A percentile compares a stretch with the other conserved stretches of the same genome.
These are phyloP conservation scores for Odobenus rosmarus DNA, from an alignment of 2,113 vertebrate genomes.

Conservation along the genomic window DNA sequence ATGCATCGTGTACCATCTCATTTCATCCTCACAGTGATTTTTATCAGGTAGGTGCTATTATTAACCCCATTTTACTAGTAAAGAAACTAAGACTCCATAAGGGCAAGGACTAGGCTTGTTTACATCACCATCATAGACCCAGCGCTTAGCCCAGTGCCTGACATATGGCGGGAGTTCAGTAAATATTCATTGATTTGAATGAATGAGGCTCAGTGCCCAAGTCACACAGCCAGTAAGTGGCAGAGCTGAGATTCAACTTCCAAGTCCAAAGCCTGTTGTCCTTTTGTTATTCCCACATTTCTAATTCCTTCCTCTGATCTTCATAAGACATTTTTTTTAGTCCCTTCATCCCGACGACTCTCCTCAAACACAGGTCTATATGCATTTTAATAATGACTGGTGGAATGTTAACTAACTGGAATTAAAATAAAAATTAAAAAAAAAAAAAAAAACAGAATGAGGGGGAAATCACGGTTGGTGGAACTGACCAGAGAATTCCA, in stretches of 20 bases:
- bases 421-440: neutral
- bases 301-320: neutral
- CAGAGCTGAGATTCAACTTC: neutral
- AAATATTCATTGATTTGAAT: conserved; percentile 6
- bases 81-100: conserved; percentile 19
- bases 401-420: neutral
- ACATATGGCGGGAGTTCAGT: neutral
- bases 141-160: neutral
- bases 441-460: neutral
- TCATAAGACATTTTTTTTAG: neutral
- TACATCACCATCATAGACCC: neutral
- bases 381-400: conserved; percentile 6
- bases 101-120: neutral
- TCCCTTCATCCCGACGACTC: neutral
- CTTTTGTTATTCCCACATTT: neutral
- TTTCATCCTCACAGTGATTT: neutral
- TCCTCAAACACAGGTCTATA: neutral
- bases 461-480: neutral
- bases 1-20: neutral
- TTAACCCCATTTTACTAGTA: neutral
- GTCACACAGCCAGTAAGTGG: neutral
- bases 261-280: neutral
- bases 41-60: neutral
- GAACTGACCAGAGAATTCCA: neutral
- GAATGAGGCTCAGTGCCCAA: neutral